Percentiles rank a stretch among this genome's conserved stretches.
phyloP scores from a whole-genome alignment of 2,797 vertebrate genomes.

The Schizopygopsis pylzovi region DNA sequence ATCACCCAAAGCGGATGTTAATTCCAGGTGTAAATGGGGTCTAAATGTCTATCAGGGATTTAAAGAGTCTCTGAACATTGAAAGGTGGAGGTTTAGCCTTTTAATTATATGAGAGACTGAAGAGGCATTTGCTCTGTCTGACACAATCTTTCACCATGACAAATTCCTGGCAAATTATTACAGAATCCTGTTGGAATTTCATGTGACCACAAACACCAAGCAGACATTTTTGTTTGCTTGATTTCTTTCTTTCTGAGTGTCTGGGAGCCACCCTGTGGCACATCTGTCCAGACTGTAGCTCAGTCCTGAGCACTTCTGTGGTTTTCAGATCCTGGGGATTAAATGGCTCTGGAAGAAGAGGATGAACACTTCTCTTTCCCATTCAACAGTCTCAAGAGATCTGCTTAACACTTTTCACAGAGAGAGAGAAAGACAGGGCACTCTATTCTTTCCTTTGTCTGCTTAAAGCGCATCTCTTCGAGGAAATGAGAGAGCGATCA shows the following conservation, averaged over 20 bases:
- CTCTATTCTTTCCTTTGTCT: slow-evolving; percentile 44
- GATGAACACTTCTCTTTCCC: slow-evolving; percentile 54
- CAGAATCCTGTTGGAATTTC: slow-evolving; percentile 54
- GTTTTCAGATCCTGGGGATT: slow-evolving; percentile 58
- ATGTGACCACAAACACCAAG: slow-evolving; percentile 46
- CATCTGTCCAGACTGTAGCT: slow-evolving; percentile 41
- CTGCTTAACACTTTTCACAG: slow-evolving; percentile 35
- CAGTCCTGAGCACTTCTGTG: slow-evolving; percentile 37
- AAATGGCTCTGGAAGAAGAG: slow-evolving; percentile 51
- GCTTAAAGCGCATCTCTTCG: slow-evolving; percentile 38
- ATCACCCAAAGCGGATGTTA: slow-evolving; percentile 15
- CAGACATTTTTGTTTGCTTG: slow-evolving; percentile 27
- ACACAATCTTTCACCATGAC: slow-evolving; percentile 58
- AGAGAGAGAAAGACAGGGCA: slow-evolving; percentile 32
- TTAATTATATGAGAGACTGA: slow-evolving; percentile 28
- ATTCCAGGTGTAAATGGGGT: slow-evolving; percentile 32
- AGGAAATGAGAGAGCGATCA: slow-evolving; percentile 49
- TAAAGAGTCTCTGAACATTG: slow-evolving; percentile 20
- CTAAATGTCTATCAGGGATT: slow-evolving; percentile 21
- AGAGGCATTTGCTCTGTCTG: slow-evolving; percentile 55
- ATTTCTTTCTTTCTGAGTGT: slow-evolving; percentile 36
- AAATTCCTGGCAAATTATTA: slow-evolving; percentile 63
- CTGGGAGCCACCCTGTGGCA: slow-evolving; percentile 51
- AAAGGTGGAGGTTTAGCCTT: not conserved
- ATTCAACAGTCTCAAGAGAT: slow-evolving; percentile 42